These are phyloP conservation scores for Caprella mutica DNA, from an alignment of 2,888 invertebrate genomes.

Conservation along the genomic window DNA sequence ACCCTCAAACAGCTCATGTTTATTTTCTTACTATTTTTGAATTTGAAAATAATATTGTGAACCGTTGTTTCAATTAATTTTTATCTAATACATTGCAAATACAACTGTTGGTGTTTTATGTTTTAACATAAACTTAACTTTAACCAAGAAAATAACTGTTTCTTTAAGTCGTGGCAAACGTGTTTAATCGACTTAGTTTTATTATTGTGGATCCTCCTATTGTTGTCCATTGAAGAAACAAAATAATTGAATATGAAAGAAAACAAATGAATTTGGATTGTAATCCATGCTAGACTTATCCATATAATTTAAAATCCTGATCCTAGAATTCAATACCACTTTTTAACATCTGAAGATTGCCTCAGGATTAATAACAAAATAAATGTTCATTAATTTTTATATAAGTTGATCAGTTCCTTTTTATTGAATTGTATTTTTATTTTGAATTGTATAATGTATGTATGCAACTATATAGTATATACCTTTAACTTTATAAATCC, in stretches of 20 bases:
- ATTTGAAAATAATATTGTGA: not conserved
- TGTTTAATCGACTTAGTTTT: no score
- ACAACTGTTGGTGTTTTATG: not conserved
- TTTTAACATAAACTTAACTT: not conserved
- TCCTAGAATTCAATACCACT: no score
- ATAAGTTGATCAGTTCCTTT: slow-evolving; percentile 1
- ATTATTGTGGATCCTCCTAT: no score
- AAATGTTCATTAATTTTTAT: slow-evolving; percentile 4
- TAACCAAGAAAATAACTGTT: not conserved
- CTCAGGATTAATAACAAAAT: slow-evolving; percentile 4
- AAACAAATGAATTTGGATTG: no score
- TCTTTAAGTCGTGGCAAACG: not conserved
- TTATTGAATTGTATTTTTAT: not conserved
- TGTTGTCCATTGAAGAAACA: no score
- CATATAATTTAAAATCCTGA: no score
- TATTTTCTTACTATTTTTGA: not conserved
- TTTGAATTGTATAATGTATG: slow-evolving; percentile 2
- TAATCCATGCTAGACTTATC: no score
- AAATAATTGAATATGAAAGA: no score
- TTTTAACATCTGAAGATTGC: no score
- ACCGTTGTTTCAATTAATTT: no score
- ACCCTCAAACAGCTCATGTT: no score
- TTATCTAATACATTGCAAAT: not conserved
- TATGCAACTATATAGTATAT: slow-evolving; percentile 3
- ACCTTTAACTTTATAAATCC: no score